Conservation (phyloP, 2,888 invertebrate genomes). For the Cerastis leucographa region DNA sequence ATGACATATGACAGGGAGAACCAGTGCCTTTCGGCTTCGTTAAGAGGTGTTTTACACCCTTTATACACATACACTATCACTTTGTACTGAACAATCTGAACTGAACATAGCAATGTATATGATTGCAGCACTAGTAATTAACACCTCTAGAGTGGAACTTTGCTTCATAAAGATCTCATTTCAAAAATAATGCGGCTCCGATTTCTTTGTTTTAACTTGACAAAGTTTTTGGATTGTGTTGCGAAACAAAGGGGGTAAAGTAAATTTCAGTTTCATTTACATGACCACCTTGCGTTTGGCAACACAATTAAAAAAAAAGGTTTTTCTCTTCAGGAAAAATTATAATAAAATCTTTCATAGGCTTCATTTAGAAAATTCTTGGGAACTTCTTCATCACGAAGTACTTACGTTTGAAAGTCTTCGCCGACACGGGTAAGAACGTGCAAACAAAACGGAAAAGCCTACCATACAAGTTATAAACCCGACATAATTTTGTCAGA, state of each 20-base stretch:
- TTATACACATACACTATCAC: not conserved
- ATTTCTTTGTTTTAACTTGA: not conserved
- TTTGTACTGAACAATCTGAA: not conserved
- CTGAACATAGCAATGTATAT: slow-evolving; percentile 4
- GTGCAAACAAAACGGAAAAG: too few species aligned
- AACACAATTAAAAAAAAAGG: too few species aligned
- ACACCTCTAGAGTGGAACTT: not conserved
- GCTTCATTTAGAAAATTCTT: not conserved
- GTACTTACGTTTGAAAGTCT: not conserved
- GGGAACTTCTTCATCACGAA: not conserved
- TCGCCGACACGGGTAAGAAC: not conserved
- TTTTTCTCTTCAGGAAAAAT: too few species aligned
- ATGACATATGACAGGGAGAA: too few species aligned
- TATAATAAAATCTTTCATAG: not conserved
- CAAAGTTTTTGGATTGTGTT: not conserved
- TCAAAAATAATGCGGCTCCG: not conserved
- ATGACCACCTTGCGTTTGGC: too few species aligned
- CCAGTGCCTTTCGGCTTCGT: too few species aligned
- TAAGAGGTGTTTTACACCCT: too few species aligned
- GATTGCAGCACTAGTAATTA: slow-evolving; percentile 12
- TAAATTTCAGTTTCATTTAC: not conserved
- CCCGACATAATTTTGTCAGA: too few species aligned
- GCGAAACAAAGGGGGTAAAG: not conserved
- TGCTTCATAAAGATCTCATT: not conserved
- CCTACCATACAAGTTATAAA: not conserved